These are phyloP conservation scores for Chondrilla cf. caribensis DNA, from an alignment of 37 sponge, comb jelly and placozoan genomes.

Conservation along the genomic window DNA sequence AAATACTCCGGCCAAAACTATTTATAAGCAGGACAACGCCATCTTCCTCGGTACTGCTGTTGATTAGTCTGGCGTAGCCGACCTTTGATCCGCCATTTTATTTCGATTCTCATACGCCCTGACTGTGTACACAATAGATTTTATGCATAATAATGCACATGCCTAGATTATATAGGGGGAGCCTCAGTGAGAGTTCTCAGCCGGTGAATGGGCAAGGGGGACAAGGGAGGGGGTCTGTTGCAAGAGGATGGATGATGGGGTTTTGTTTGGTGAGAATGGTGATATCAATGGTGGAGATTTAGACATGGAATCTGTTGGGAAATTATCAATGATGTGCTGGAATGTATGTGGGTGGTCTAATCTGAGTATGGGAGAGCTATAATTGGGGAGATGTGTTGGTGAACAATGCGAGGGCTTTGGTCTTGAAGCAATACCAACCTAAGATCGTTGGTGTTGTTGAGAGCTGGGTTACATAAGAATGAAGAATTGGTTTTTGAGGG, in stretches of 20 bases:
- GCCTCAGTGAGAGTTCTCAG: neutral
- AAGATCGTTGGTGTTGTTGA: constrained; percentile 5
- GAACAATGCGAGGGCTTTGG: neutral
- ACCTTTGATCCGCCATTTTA: too few relatives aligned
- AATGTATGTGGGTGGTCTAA: constrained; percentile 17
- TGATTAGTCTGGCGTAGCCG: too few relatives aligned
- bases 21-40: too few relatives aligned
- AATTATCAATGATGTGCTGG: constrained; percentile 12
- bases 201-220: neutral
- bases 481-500: neutral
- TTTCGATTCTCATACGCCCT: too few relatives aligned
- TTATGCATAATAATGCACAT: too few relatives aligned
- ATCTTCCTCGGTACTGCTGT: too few relatives aligned
- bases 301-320: neutral
- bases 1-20: too few relatives aligned
- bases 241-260: neutral
- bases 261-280: neutral
- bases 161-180: neutral
- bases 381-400: neutral
- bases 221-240: neutral
- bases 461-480: neutral
- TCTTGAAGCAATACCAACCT: neutral
- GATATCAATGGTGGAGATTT: neutral
- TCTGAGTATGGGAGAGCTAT: neutral
- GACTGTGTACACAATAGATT: too few relatives aligned